phyloP scores from a whole-genome alignment of 2,888 invertebrate genomes.

The Sminthurinus aureus region DNA sequence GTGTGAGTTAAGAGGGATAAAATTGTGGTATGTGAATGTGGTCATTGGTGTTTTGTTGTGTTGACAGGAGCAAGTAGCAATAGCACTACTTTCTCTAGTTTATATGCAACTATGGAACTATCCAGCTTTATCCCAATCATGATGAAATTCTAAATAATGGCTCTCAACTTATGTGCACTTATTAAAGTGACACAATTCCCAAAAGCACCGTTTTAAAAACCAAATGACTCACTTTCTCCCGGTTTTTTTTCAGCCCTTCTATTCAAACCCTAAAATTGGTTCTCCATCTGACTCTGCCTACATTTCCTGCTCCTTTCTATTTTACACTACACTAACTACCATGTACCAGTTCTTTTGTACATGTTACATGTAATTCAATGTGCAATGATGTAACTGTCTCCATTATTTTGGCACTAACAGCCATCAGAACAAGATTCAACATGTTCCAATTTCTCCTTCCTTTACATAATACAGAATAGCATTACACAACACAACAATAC shows the following conservation, averaged over 20 bases:
- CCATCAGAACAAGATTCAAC: slow-evolving; percentile 16
- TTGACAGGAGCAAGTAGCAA: neutral
- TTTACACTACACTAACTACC: neutral
- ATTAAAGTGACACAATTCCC: slow-evolving; percentile 50
- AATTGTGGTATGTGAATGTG: neutral
- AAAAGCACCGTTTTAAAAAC: slow-evolving; percentile 46
- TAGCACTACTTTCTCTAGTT: too few species aligned
- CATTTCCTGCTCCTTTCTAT: neutral
- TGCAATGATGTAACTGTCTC: neutral
- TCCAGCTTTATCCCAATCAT: slow-evolving; percentile 1
- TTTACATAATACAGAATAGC: neutral
- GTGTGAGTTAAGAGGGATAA: neutral
- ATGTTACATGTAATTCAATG: neutral
- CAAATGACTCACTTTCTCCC: slow-evolving; percentile 47
- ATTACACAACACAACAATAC: too few species aligned
- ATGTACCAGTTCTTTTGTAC: neutral
- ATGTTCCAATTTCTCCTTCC: neutral
- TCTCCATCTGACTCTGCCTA: neutral
- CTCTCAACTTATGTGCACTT: slow-evolving; percentile 29
- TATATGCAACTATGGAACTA: neutral
- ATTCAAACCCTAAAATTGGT: neutral
- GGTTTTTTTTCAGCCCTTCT: slow-evolving; percentile 6
- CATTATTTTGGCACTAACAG: slow-evolving; percentile 1
- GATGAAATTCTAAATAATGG: slow-evolving; percentile 31
- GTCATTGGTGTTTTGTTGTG: neutral